Evolutionary conservation across 2,888 invertebrate species (phyloP).

Genomic region (Pediacus dermestoides): DNA sequence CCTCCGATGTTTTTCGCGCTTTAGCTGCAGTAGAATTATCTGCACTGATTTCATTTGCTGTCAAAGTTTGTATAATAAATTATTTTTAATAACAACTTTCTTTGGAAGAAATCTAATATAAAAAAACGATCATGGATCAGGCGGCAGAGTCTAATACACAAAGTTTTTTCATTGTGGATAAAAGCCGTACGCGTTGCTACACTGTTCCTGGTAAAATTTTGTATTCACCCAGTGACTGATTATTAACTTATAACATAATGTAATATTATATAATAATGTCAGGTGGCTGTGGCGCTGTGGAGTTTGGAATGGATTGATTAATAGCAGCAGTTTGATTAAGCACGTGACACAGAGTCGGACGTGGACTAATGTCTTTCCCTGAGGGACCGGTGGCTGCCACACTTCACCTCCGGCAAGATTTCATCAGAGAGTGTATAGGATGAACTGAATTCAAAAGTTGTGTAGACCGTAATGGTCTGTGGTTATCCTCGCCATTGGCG

Average conservation of each 20-base stretch:
- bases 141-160: constrained; percentile 4
- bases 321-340: constrained; percentile 44
- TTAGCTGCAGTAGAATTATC: too few relatives aligned
- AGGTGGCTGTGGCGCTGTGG: constrained; percentile 26
- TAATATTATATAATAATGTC: constrained; percentile 30
- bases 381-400: constrained; percentile 22
- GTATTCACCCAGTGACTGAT: constrained; percentile 25
- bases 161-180: constrained; percentile 22
- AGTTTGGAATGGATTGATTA: constrained; percentile 38
- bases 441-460: constrained; percentile 31
- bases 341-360: constrained; percentile 42
- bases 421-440: constrained; percentile 20
- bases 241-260: constrained; percentile 26
- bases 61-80: too few relatives aligned
- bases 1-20: too few relatives aligned
- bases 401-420: constrained; percentile 24
- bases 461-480: constrained; percentile 24
- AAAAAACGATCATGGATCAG: background rate
- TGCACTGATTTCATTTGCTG: too few relatives aligned
- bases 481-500: constrained; percentile 18
- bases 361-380: constrained; percentile 41
- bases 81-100: background rate
- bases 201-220: constrained; percentile 7
- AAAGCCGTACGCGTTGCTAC: constrained; percentile 3
- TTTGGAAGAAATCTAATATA: background rate